Conservation (phyloP, 2,113 vertebrate genomes). For the Petaurus breviceps region DNA sequence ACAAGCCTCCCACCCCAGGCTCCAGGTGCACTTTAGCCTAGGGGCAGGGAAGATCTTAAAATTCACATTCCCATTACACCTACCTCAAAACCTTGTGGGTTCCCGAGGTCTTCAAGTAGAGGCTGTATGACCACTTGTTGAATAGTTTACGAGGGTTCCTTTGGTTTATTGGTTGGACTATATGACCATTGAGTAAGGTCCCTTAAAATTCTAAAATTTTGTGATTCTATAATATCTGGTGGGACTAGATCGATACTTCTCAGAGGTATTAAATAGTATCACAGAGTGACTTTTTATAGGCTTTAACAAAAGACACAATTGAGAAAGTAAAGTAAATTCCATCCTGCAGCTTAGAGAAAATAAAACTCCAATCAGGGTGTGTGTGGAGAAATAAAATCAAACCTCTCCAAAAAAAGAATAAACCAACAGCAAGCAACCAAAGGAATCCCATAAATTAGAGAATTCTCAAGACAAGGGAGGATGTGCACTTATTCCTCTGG, state of each 20-base stretch:
- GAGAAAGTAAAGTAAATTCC: constrained; percentile 52
- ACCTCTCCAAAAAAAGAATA: constrained; percentile 30
- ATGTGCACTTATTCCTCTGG: constrained; percentile 52
- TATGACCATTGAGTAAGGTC: background rate
- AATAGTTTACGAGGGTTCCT: background rate
- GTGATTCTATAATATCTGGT: background rate
- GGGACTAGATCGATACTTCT: background rate
- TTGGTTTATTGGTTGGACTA: background rate
- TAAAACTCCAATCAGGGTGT: background rate
- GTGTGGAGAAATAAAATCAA: constrained; percentile 38
- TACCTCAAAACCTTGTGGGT: background rate
- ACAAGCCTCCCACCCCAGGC: too few relatives aligned
- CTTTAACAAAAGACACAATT: background rate
- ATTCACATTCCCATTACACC: too few relatives aligned
- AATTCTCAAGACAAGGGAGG: constrained; percentile 40
- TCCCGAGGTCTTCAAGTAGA: background rate
- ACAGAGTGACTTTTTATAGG: background rate
- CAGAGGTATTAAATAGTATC: background rate
- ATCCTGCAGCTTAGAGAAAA: constrained; percentile 41
- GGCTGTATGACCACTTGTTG: background rate
- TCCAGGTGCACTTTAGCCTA: too few relatives aligned
- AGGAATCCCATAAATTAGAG: constrained; percentile 43
- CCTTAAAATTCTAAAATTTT: background rate
- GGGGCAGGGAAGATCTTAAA: too few relatives aligned
- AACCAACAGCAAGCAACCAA: constrained; percentile 52